Base-by-base conservation (phyloP, 92 coral and sea anemone genomes). In the Diadumene lineata region DNA sequence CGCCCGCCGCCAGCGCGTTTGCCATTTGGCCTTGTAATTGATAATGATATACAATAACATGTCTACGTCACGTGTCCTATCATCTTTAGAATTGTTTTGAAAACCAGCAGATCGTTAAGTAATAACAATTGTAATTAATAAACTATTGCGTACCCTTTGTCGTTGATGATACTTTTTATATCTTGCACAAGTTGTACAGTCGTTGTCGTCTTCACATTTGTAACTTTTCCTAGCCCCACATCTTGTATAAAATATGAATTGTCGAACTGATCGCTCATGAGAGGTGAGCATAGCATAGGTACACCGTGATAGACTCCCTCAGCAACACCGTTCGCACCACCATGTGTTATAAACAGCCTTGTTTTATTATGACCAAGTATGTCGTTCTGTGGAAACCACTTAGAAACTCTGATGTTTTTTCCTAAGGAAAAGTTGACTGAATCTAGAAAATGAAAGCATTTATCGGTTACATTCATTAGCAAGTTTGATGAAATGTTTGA, bases 321-420 rank as follows among this genome's bases (percentile, higher is more conserved):
- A 31, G 70, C 74, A 11, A 84, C 46, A 44, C 89, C 81, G 31
- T 79, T 73, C 2, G 62, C 56, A 1, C 89, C 89, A 34, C 46
- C 61, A 58, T 84, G 89, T 38, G 79, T 70, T 43, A 78, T 13
- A 51, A 84, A 84, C 58, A 74, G 31, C 25, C 64, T 67, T 34
- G 84, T 73, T 43, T 84, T 66, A 43, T 55, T 51, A 50, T 84
- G 88, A 50, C 84, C 84, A 17, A 84, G 77, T 3, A 84, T 34
- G 65, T 84, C 84, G 43, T 84, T 84, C 51, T 84, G 88, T 23
- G 84, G 88, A 28, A 84, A 71, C 89, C 89, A 84, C 29, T 66
- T 53, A 22, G 34, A 43, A 27, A 66, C 56, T 46, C 78, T 78
- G 81, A 84, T 79, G 76, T 78, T 84, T 4, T 38, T 38, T 38